phyloP scores from a whole-genome alignment of 2,888 invertebrate genomes.

The Cataglyphis altisquamis region DNA sequence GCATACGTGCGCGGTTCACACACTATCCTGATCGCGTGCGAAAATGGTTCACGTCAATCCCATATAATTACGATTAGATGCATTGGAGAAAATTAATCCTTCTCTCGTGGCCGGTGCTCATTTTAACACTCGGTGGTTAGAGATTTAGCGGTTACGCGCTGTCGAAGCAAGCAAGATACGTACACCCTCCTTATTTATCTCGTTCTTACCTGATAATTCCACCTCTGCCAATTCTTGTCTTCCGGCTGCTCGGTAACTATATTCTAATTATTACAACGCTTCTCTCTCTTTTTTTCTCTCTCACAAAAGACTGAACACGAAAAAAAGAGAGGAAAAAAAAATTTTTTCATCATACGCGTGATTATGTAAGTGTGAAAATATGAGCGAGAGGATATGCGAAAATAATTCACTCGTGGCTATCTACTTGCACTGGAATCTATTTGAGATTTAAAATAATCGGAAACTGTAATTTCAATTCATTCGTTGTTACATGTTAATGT shows the following conservation, averaged over 20 bases:
- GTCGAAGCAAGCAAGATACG: conserved; percentile 34
- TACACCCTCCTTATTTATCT: conserved; percentile 33
- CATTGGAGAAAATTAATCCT: conserved; percentile 59
- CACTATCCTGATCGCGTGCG: conserved; percentile 39
- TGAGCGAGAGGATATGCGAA: background rate
- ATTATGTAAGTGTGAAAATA: conserved; percentile 23
- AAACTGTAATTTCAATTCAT: conserved; percentile 34
- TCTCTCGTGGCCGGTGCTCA: conserved; percentile 25
- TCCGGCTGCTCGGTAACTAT: conserved; percentile 14
- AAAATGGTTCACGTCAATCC: conserved; percentile 37
- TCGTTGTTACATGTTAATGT: conserved; percentile 8
- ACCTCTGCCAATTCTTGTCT: background rate
- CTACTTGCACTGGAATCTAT: conserved; percentile 16
- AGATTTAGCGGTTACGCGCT: conserved; percentile 42
- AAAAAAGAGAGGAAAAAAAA: background rate
- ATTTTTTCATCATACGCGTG: background rate
- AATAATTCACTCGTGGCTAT: conserved; percentile 22
- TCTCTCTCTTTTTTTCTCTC: background rate
- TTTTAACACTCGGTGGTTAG: conserved; percentile 31
- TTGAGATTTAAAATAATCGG: conserved; percentile 29
- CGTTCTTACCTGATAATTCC: conserved; percentile 29
- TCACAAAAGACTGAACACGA: background rate
- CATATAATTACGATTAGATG: conserved; percentile 59
- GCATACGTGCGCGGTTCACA: conserved; percentile 6
- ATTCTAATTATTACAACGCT: conserved; percentile 28